A percentile compares a stretch with the other conserved stretches of the same genome.
Conservation (phyloP, 1,140 invertebrate genomes). For the Armadillidium nasatum region DNA sequence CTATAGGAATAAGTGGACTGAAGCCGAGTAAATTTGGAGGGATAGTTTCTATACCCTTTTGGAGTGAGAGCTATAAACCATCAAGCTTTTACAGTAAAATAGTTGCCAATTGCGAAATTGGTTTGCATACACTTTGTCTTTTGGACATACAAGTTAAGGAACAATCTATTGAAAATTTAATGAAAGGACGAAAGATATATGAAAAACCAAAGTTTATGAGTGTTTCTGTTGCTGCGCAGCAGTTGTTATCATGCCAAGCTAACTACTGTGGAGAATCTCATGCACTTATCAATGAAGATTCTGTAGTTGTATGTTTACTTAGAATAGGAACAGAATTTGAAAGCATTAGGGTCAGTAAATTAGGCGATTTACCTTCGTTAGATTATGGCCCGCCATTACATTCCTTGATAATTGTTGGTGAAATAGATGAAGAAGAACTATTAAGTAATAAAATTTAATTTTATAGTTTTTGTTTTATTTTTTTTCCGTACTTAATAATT, state of each 20-base stretch:
- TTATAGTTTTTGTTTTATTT: no score
- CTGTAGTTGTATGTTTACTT: neutral
- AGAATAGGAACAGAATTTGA: neutral
- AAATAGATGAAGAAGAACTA: neutral
- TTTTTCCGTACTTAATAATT: no score
- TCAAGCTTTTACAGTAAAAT: conserved; percentile 1
- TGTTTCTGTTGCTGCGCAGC: neutral
- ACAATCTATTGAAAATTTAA: conserved; percentile 88
- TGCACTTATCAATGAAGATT: neutral
- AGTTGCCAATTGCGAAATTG: conserved; percentile 39
- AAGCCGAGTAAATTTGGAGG: conserved; percentile 2
- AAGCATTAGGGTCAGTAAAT: neutral
- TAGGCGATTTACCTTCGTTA: neutral
- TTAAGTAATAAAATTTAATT: neutral
- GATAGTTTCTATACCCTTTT: neutral
- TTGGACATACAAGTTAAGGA: conserved; percentile 97
- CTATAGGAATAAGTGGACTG: neutral
- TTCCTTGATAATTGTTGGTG: conserved; percentile 14
- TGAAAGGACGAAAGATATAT: conserved; percentile 81
- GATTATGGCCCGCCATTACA: conserved; percentile 20
- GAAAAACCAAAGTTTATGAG: conserved; percentile 92
- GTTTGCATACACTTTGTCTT: conserved; percentile 67
- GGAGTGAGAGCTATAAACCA: neutral
- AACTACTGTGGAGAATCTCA: neutral
- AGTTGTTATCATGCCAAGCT: neutral